Evolutionary conservation across 2,888 invertebrate species (phyloP).

Genomic region (Sipunculus nudus): DNA sequence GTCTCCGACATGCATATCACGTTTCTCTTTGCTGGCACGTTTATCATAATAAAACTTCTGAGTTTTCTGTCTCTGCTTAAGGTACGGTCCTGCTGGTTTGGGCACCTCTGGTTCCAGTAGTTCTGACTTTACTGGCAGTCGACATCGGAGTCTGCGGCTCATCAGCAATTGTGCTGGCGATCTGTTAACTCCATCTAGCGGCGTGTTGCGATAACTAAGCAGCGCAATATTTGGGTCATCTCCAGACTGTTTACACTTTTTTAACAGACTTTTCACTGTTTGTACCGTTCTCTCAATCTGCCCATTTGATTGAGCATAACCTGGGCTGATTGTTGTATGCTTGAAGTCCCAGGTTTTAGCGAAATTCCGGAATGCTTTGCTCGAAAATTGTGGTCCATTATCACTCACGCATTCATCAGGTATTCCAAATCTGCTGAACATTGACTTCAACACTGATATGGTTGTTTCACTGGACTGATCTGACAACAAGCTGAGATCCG

Average conservation of each 20-base stretch:
- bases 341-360: not conserved
- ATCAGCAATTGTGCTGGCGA: not conserved
- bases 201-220: not conserved
- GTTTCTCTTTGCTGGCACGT: too few species aligned
- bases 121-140: not conserved
- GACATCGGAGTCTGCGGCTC: not conserved
- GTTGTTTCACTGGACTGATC: too few species aligned
- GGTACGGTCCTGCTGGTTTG: not conserved
- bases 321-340: not conserved
- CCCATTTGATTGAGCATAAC: not conserved
- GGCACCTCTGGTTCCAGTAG: not conserved
- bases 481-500: too few species aligned
- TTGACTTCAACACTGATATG: too few species aligned
- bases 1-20: too few species aligned
- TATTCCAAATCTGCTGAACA: too few species aligned
- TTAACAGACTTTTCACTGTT: not conserved
- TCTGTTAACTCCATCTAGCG: not conserved
- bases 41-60: too few species aligned
- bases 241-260: not conserved
- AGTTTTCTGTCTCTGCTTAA: too few species aligned
- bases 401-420: too few species aligned
- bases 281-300: not conserved
- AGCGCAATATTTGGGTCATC: too few species aligned
- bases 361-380: too few species aligned
- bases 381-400: too few species aligned